Evolutionary conservation across 2,797 vertebrate species (phyloP).

Genomic region (Pogonophryne albipinna): DNA sequence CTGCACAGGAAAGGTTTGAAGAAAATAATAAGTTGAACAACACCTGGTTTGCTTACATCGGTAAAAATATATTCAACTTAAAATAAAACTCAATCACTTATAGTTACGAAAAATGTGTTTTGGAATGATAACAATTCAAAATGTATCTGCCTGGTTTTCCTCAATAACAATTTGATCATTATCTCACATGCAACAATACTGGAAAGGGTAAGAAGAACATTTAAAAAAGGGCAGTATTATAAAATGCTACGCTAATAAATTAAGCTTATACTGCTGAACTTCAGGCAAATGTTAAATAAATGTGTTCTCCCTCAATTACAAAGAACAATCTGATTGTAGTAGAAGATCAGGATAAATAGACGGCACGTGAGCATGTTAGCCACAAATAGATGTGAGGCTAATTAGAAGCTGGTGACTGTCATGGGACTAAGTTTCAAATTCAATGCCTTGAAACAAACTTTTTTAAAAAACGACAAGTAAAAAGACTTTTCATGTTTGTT

Average conservation of each 20-base stretch:
- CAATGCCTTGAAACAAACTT: background rate
- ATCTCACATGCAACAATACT: background rate
- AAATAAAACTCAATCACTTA: background rate
- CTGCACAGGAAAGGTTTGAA: conserved; percentile 77
- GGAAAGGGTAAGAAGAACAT: background rate
- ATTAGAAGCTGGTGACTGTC: conserved; percentile 55
- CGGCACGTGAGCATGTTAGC: conserved; percentile 28
- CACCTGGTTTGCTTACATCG: background rate
- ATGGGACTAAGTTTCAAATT: conserved; percentile 9
- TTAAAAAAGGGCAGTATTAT: background rate
- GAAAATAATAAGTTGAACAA: conserved; percentile 8
- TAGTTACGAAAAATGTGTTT: background rate
- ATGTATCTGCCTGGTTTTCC: background rate
- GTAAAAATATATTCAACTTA: background rate
- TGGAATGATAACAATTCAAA: background rate
- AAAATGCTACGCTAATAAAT: conserved; percentile 1
- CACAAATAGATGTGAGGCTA: conserved; percentile 16
- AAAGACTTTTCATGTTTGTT: background rate
- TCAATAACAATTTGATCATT: background rate
- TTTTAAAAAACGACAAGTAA: background rate
- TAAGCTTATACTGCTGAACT: background rate
- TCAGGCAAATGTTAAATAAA: background rate
- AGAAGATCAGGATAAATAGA: conserved; percentile 23
- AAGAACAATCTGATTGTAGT: conserved; percentile 4
- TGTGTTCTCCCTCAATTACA: background rate